Base-by-base conservation (phyloP, 2,888 invertebrate species). In the Ornithoptera alexandrae region DNA sequence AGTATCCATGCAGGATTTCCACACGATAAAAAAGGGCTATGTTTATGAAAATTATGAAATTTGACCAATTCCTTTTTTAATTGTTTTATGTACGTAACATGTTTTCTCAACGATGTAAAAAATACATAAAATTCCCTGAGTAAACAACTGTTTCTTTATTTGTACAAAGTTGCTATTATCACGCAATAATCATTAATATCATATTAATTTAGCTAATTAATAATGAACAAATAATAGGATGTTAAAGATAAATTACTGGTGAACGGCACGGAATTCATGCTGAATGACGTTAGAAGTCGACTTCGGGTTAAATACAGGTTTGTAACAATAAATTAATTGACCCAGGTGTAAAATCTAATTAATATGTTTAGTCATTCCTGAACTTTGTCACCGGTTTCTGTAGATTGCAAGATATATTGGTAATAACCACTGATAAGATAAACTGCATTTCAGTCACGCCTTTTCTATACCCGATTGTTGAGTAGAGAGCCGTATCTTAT, bases 291-390 rank as follows among this genome's bases (percentile, higher is more conserved):
- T 69, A 69, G 69, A 61, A 22, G 57, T 22, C 30, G 20, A 72
- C 67, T 67, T 50, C 66, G 74, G 72, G 69, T 72, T 74, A 74
- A 70, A 71, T 68, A 68, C 65, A 73, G 72, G 72, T 74, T 71
- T 72, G 74, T 72, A 72, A 63, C 69, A 59, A 71, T 76, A 81
- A 83, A 86, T 86, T 86, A 86, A 84, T 86, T 80, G 77, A 73
- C 72, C 84, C 86, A 85, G 85, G 83, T 88, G 87, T 85, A 82
- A 76, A 74, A 74, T 80, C 81, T 85, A 86, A 87, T 88, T 86
- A 87, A 81, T 78, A 79, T 77, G 79, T 74, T 74, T 74, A 68
- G 72, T 76, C 76, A 75, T 74, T 76, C 74, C 75, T 77, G 71
- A 72, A 76, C 74, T 76, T 75, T 79, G 81, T 82, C 79, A 74